phyloP scores from a whole-genome alignment of 2,888 invertebrate genomes.

The Spilosoma lubricipeda region DNA sequence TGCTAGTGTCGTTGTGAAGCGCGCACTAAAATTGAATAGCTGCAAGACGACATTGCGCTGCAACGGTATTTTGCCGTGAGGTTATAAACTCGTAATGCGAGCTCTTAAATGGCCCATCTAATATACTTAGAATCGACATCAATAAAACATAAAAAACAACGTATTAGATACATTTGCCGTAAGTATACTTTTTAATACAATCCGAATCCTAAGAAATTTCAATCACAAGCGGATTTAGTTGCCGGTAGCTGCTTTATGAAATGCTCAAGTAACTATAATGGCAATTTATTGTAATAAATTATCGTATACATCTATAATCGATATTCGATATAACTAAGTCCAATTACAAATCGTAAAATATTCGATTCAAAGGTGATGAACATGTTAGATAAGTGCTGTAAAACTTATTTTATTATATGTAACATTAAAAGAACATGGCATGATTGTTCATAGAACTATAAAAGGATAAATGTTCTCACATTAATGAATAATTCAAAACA shows the following conservation, averaged over 20 bases:
- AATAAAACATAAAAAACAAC: background rate
- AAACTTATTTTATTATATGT: background rate
- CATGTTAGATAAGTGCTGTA: background rate
- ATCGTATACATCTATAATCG: no score
- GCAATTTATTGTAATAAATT: background rate
- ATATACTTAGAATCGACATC: background rate
- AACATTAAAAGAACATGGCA: background rate
- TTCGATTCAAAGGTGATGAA: background rate
- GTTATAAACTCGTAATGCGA: background rate
- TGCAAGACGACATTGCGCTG: background rate
- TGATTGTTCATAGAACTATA: conserved; percentile 29
- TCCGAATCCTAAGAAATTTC: background rate
- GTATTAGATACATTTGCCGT: background rate
- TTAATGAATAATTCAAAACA: conserved; percentile 47
- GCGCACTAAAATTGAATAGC: background rate
- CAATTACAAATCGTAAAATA: background rate
- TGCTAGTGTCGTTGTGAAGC: background rate
- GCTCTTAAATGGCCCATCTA: background rate
- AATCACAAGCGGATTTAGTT: background rate
- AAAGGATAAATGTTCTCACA: conserved; percentile 24
- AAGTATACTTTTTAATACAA: background rate
- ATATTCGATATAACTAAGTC: background rate
- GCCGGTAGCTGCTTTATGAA: background rate
- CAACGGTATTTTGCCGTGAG: background rate
- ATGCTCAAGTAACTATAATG: background rate